Base-by-base conservation (phyloP, 2,113 vertebrate species). In the Sorex araneus region DNA sequence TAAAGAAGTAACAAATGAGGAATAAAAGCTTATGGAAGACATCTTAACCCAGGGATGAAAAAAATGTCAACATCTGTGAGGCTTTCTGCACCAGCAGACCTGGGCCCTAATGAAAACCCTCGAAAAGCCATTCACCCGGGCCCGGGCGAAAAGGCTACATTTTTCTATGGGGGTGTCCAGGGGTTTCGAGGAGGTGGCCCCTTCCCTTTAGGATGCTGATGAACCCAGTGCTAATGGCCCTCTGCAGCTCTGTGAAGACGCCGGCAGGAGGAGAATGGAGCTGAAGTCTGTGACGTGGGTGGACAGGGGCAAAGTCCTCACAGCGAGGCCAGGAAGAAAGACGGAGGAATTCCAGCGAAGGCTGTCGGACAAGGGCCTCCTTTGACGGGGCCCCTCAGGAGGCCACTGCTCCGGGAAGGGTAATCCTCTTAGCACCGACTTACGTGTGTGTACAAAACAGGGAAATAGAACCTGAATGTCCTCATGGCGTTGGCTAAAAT, bases 11-110 rank as follows among this genome's bases (percentile, higher is more conserved):
- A 98, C 97, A 98, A 98, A 98, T 97, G 97, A 96, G 98, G 98
- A 98, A 99, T 98, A 99, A 99, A 99, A 97, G 98, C 97, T 98
- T 98, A 98, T 98, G 99, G 98, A 98, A 98, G 97, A 98, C 97
- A 98, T 99, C 98, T 99, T 99, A 99, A 99, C 98, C 98, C 98
- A 96, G 97, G 73, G 95, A 97, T 97, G 97, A 98, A 98, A 98
- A 98, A 98, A 98, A 98, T 98, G 98, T 98, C 99, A 98, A 98
- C 99, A 99, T 99, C 99, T 99, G 99, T 98, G 99, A 96, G 96
- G 95, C 97, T 98, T 97, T 97, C 97, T 98, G 97, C 97, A 98
- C 97, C 98, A 98, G 98, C 97, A 97, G 97, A 96, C 96, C 96
- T 40, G 74, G 95, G 95, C 94, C 92, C 97, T 97, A 97, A 97